phyloP scores from a whole-genome alignment of 1,140 invertebrate genomes.

The Brachionus rotundiformis region DNA sequence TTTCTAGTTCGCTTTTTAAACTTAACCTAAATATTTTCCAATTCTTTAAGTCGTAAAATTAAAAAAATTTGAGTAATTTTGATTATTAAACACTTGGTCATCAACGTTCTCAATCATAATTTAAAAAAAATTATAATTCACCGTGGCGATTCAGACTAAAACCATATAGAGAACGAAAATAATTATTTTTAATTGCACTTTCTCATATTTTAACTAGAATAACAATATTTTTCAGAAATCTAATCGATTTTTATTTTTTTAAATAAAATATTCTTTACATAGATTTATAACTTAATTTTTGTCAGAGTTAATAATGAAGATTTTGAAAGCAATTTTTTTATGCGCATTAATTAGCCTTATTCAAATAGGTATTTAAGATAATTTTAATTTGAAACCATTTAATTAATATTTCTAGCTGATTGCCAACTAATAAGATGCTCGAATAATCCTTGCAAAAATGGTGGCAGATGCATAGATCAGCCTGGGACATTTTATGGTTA shows the following conservation, averaged over 20 bases:
- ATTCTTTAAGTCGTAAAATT: neutral
- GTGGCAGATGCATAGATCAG: conserved; percentile 24
- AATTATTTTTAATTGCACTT: conserved; percentile 1
- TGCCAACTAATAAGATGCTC: conserved; percentile 25
- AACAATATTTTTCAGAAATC: neutral
- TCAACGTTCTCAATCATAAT: conserved; percentile 7
- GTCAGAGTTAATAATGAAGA: neutral
- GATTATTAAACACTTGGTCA: conserved; percentile 3
- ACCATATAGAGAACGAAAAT: neutral
- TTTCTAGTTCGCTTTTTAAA: neutral
- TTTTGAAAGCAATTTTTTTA: neutral
- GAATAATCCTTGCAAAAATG: conserved; percentile 45
- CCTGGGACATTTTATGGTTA: conserved; percentile 46
- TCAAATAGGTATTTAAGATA: neutral
- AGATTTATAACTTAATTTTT: neutral
- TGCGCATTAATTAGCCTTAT: neutral
- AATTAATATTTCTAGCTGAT: neutral
- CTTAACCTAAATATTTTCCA: neutral
- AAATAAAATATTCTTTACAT: neutral
- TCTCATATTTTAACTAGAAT: neutral
- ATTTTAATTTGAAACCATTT: neutral
- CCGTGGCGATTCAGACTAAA: neutral
- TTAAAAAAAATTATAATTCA: conserved; percentile 5
- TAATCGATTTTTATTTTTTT: neutral
- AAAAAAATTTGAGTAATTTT: neutral